phyloP scores from a whole-genome alignment of 2,797 vertebrate genomes.

The Psittacula echo region DNA sequence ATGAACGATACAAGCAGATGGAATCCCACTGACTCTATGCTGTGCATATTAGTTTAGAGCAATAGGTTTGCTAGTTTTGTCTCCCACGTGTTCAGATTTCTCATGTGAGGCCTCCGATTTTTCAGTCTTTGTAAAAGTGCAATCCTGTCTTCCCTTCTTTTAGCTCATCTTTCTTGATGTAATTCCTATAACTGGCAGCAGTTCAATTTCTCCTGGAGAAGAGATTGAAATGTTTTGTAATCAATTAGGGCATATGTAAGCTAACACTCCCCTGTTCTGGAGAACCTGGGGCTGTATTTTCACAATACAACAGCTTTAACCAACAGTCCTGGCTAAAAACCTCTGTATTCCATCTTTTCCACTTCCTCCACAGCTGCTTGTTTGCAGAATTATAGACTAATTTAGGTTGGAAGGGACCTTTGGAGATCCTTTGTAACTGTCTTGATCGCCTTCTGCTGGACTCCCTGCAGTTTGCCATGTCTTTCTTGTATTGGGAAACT shows the following conservation, averaged over 20 bases:
- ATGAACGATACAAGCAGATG: neutral
- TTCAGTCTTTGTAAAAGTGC: neutral
- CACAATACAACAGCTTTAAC: neutral
- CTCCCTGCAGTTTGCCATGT: neutral
- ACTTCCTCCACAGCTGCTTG: constrained; percentile 29
- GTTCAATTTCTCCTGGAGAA: constrained; percentile 13
- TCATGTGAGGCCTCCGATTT: neutral
- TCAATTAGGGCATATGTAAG: neutral
- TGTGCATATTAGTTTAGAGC: neutral
- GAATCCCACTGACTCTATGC: neutral
- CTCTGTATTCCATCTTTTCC: neutral
- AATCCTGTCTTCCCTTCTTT: neutral
- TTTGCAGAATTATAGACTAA: neutral
- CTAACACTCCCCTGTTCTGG: neutral
- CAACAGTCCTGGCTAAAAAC: neutral
- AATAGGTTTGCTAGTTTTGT: neutral
- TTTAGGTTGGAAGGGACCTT: neutral
- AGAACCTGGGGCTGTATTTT: constrained; percentile 26
- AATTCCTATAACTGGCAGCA: neutral
- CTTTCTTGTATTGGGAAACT: neutral
- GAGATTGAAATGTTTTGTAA: constrained; percentile 25
- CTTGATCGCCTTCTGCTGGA: neutral
- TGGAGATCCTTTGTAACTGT: neutral
- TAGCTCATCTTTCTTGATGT: neutral
- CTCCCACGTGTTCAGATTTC: neutral